Base-by-base conservation (phyloP, 1,140 invertebrate species). In the Paralvinella palmiformis region DNA sequence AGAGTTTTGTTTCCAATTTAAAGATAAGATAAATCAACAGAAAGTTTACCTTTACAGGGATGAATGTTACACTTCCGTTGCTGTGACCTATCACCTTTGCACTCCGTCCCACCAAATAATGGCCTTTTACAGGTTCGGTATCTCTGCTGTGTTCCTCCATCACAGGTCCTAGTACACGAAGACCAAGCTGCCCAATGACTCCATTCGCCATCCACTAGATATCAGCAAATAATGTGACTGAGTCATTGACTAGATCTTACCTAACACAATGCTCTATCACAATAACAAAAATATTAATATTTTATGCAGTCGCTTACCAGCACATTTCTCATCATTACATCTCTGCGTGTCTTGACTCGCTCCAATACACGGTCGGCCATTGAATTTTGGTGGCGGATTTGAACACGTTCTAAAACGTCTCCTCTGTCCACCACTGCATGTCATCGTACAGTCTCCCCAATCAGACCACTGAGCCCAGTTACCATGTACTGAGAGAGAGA, bases 341-440 rank as follows among this genome's bases (percentile, higher is more conserved):
- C 10, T 5, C 44, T 59, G 13, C 3, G 44, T 53, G 48, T 50
- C 50, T 32, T 53, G 44, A 31, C 24, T 48, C 5, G 63, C 61
- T 3, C 78, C 78, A 22, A 68, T 31, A 70, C 81, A 83, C 10
- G 67, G 62, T 22, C 74, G 65, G 7, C 79, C 80, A 57, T 73
- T 72, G 55, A 76, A 72, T 29, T 71, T 69, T 17, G 79, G 77
- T 10, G 72, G 17, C 3, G 79, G 79, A 57, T 75, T 76, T 10
- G 68, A 72, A 65, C 79, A 80, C 0, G 73, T 70, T 31, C 77
- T 64, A 58, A 75, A 75, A 31, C 79, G 61, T 59, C 71, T 75
- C 56, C 64, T 67, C 29, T 72, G 66, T 0, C 77, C 77, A 36
- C 73, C 73, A 27, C 69, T 69, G 74, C 79, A 80, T 13, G 71